Base-by-base conservation (phyloP, 2,888 invertebrate species). In the Lasioglossum oenotherae region DNA sequence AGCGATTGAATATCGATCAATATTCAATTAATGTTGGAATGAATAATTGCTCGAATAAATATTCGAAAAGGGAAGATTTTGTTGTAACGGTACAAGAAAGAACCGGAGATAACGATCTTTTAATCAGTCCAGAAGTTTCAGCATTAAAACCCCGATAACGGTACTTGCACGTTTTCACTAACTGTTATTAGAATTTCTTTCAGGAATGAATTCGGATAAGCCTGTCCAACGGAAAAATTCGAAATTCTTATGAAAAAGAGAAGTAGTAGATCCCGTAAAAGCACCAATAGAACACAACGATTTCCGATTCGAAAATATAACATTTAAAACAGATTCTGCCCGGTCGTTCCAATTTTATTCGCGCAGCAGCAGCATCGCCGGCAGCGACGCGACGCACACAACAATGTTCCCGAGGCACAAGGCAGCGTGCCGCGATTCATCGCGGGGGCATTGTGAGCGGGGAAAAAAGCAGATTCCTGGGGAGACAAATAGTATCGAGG, bases 401-500 rank as follows among this genome's bases (percentile, higher is more conserved):
- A 64, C 64, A 64, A 64, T 64, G 64, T 64, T 64, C 19, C 64
- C 1, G 35, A 64, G 64, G 64, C 64, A 8, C 12, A 57, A 57
- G 64, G 64, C 64, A 35, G 64, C 64, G 64, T 64, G 35, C 31
- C 64, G 64, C 64, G 64, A 64, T 64, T 64, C 64, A 35, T 64
- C 64, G 64, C 31, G 64, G 64, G 8, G 16, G 64, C 31, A 64
- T 31, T 64, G 31, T 64, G 64, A 64, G 31, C 31, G 64, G 31
- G 8, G 16, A 19, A 16, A 19, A 31, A 38, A 76, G 41, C 19
- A 44, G 41, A 44, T 41, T 27, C 38, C 41, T 31, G 35, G 64
- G 23, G 31, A 81, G 16, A 57, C 19, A 53, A 75, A 46, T 23
- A 46, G 67, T 14, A 46, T 27, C 41, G 1, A 57, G 38, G n/a